Evolutionary conservation across 2,888 invertebrate genomes (phyloP), one percentile per base, ranked within the genome.

Genomic region (Megaustenia siamemsis): DNA sequence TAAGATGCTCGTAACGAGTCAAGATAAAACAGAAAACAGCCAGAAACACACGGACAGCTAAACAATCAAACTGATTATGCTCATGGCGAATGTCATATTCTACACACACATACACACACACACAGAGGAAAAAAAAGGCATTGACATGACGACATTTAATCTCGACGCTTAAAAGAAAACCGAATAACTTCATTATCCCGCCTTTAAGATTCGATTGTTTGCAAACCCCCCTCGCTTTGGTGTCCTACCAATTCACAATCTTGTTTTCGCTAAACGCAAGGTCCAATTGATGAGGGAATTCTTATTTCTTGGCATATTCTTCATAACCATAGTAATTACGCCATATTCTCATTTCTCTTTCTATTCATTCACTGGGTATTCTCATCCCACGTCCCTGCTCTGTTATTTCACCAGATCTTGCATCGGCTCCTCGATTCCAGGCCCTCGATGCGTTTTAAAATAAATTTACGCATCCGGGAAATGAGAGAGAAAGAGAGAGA

Each of bases 131-230:
- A n/a, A n/a, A n/a, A n/a, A n/a, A n/a, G n/a, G n/a, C n/a, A n/a
- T n/a, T n/a, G n/a, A 24, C 35, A 68, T 32, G 66, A 43, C 45
- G 66, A 45, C 63, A n/a, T 49, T 66, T 45, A 45, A 28, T 43
- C 68, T 68, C 32, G 49, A 15, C 35, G 18, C 69, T 80, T 66
- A 45, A 80, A 28, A 45, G 76, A 32, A 86, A 86, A 83, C 83
- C 83, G 79, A 83, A 83, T 86, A 83, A 83, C 80, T 79, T 66
- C 82, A 78, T 83, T 80, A 73, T 80, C 45, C 60, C 73, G n/a
- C 83, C 79, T 69, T 71, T 69, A 71, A 79, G 68, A 53, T 75
- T 53, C 83, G 35, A 86, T 66, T 80, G 86, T 86, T 86, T 83
- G 75, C 75, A 78, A 83, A 80, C 80, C 78, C 85, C 40, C 21